A percentile compares a stretch with the other conserved stretches of the same genome.
These are phyloP conservation scores for Polydrusus pterygomalis DNA, from an alignment of 2,888 invertebrate species.

Conservation along the genomic window DNA sequence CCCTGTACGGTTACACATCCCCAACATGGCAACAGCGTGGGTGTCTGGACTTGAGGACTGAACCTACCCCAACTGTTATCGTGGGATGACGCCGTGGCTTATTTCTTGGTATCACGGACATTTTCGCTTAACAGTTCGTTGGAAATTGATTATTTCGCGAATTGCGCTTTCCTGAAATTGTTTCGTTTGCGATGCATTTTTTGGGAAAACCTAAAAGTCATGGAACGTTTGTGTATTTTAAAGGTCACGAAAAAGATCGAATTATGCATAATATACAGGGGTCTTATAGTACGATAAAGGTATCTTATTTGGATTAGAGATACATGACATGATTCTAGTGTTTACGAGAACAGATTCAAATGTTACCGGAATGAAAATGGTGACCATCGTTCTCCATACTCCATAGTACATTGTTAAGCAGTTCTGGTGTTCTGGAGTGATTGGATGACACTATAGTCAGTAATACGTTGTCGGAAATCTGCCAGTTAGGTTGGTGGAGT, in stretches of 20 bases:
- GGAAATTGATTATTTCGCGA: not conserved
- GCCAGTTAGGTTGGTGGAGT: no score
- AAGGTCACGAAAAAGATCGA: not conserved
- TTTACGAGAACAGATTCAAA: no score
- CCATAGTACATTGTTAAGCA: no score
- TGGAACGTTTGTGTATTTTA: not conserved
- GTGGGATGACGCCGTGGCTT: conserved; percentile 3
- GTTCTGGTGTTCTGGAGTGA: no score
- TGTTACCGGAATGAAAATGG: no score
- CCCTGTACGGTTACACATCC: not conserved
- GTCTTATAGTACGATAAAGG: no score
- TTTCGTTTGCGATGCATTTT: not conserved
- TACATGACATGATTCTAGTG: no score
- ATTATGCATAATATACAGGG: no score
- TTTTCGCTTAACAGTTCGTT: not conserved
- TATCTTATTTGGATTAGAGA: no score
- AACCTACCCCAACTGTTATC: conserved; percentile 15
- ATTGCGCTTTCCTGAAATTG: not conserved
- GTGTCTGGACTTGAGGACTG: not conserved
- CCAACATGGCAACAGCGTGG: conserved; percentile 18
- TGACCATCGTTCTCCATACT: no score
- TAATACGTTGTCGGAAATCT: no score
- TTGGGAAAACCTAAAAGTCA: not conserved
- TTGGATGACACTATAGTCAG: no score
- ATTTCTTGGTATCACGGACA: conserved; percentile 1